Percentiles rank a stretch among this genome's conserved stretches.
phyloP scores from a whole-genome alignment of 2,888 invertebrate species.

The Philhelius pedissequus region DNA sequence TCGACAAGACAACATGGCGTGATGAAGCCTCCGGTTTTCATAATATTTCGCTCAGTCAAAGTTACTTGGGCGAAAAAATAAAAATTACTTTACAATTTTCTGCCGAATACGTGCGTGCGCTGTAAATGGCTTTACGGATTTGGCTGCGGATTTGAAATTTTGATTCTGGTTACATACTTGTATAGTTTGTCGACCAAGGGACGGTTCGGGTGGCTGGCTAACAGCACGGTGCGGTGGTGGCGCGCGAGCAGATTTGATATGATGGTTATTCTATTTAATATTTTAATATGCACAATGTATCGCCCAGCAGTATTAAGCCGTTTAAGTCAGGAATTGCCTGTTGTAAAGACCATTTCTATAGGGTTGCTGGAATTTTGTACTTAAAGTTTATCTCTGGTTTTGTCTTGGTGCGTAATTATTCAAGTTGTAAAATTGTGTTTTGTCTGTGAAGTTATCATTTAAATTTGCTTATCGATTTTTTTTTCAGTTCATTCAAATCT shows the following conservation, averaged over 20 bases:
- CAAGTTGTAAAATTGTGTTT: background rate
- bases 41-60: conserved; percentile 16
- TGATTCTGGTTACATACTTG: conserved; percentile 47
- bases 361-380: conserved; percentile 25
- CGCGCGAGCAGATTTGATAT: background rate
- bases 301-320: conserved; percentile 53
- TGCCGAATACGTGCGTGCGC: conserved; percentile 66
- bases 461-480: background rate
- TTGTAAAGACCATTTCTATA: conserved; percentile 48
- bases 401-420: background rate
- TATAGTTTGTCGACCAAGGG: background rate
- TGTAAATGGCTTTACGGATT: conserved; percentile 62
- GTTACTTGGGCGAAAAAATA: conserved; percentile 20
- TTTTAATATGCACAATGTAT: conserved; percentile 65
- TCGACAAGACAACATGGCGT: background rate
- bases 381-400: conserved; percentile 33
- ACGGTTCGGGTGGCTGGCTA: background rate
- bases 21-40: conserved; percentile 25
- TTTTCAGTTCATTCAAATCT: background rate
- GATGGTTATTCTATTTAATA: conserved; percentile 44
- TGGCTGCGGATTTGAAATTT: conserved; percentile 38
- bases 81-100: conserved; percentile 66
- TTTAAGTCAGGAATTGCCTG: conserved; percentile 61
- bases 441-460: background rate
- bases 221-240: background rate